phyloP scores from a whole-genome alignment of 2,113 vertebrate species.

The Corynorhinus townsendii region DNA sequence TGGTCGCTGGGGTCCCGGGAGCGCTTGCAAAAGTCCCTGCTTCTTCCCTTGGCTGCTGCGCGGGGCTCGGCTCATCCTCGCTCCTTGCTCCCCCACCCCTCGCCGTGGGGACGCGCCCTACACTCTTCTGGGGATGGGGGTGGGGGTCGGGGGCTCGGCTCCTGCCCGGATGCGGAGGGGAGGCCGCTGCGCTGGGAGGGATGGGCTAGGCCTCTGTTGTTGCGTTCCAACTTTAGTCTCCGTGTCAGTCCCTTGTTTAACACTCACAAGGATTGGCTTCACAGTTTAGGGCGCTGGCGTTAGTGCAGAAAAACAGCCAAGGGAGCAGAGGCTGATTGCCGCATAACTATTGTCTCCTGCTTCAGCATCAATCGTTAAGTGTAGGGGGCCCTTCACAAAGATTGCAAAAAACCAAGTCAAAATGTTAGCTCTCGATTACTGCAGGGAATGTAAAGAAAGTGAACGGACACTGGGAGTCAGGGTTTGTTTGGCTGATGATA shows the following conservation, averaged over 20 bases:
- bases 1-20: background rate
- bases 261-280: background rate
- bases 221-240: background rate
- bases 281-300: background rate
- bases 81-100: too few species aligned
- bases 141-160: background rate
- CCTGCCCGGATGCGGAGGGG: rapidly evolving
- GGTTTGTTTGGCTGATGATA: background rate
- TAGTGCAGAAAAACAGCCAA: background rate
- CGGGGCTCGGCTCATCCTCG: background rate
- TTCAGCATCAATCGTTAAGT: background rate
- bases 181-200: background rate
- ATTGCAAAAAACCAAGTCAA: background rate
- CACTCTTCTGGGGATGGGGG: background rate
- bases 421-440: background rate
- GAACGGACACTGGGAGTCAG: background rate
- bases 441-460: background rate
- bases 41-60: background rate
- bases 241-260: background rate
- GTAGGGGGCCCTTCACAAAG: background rate
- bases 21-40: background rate
- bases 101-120: background rate
- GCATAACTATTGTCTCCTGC: background rate
- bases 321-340: background rate
- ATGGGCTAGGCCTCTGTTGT: background rate